These are phyloP conservation scores for Brachionus sp. DNA, from an alignment of 1,140 invertebrate species.

Conservation along the genomic window DNA sequence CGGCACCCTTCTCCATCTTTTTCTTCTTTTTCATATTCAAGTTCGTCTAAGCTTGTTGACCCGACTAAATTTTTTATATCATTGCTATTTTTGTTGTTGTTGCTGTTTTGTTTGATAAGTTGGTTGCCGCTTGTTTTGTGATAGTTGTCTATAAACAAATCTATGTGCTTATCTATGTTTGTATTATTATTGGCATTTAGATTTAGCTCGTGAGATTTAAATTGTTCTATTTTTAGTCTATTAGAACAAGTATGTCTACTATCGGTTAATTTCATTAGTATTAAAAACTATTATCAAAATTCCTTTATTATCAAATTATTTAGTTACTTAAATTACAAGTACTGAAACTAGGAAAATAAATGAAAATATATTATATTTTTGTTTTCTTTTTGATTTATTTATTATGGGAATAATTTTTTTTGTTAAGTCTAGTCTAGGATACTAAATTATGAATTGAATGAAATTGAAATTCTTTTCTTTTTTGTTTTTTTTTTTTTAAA, in stretches of 20 bases:
- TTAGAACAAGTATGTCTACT: too few relatives aligned
- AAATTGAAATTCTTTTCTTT: too few relatives aligned
- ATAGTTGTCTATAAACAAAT: too few relatives aligned
- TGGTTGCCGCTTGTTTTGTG: too few relatives aligned
- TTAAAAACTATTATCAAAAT: too few relatives aligned
- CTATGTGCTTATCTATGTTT: neutral
- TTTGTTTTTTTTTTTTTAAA: too few relatives aligned
- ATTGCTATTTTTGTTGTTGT: neutral
- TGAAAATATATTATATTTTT: neutral
- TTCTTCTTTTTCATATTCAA: too few relatives aligned
- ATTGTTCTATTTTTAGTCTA: neutral
- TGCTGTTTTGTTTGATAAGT: neutral
- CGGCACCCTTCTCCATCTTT: too few relatives aligned
- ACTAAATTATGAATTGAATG: too few relatives aligned
- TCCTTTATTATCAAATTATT: neutral
- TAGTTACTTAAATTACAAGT: neutral
- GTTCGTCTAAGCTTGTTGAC: neutral
- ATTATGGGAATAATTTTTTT: too few relatives aligned
- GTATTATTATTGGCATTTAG: neutral
- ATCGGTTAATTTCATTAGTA: neutral
- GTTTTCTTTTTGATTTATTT: neutral
- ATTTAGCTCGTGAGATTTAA: neutral
- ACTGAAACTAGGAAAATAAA: neutral
- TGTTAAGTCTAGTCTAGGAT: too few relatives aligned
- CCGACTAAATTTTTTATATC: too few relatives aligned